phyloP scores from a whole-genome alignment of 2,888 invertebrate species.

The Phorcus lineatus region DNA sequence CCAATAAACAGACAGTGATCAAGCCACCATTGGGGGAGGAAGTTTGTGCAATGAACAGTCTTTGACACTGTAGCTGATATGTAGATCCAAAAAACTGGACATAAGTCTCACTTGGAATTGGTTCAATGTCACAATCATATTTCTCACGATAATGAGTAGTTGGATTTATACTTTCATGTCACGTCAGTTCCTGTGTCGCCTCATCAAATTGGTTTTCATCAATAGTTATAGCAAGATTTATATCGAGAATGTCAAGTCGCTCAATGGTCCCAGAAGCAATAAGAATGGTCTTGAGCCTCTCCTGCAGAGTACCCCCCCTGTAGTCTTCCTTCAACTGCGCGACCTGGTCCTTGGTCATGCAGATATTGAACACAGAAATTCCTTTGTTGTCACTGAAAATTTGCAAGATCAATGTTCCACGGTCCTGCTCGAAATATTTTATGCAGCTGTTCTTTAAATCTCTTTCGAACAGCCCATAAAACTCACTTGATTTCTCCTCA shows the following conservation, averaged over 20 bases:
- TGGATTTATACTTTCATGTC: background rate
- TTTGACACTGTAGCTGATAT: too few species aligned
- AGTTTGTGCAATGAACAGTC: too few species aligned
- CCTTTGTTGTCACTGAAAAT: slow-evolving; percentile 56
- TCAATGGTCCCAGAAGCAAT: slow-evolving; percentile 41
- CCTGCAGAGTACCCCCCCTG: slow-evolving; percentile 54
- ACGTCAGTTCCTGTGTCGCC: slow-evolving; percentile 54
- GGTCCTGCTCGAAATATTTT: slow-evolving; percentile 72
- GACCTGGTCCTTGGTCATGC: slow-evolving; percentile 65
- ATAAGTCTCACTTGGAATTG: too few species aligned
- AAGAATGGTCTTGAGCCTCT: slow-evolving; percentile 58
- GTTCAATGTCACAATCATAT: too few species aligned
- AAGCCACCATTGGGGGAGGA: too few species aligned
- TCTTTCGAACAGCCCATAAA: slow-evolving; percentile 57
- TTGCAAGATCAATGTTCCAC: slow-evolving; percentile 69
- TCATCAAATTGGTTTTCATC: slow-evolving; percentile 62
- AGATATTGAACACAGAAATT: slow-evolving; percentile 67
- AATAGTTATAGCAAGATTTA: slow-evolving; percentile 60
- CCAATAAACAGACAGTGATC: too few species aligned
- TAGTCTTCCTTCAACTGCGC: slow-evolving; percentile 59
- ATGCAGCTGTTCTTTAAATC: slow-evolving; percentile 58
- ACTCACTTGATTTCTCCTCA: slow-evolving; percentile 46
- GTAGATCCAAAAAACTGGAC: too few species aligned
- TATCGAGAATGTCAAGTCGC: slow-evolving; percentile 58
- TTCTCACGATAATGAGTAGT: too few species aligned